Evolutionary conservation across 2,888 invertebrate species (phyloP).

Genomic region (Dicyrtoma fusca): DNA sequence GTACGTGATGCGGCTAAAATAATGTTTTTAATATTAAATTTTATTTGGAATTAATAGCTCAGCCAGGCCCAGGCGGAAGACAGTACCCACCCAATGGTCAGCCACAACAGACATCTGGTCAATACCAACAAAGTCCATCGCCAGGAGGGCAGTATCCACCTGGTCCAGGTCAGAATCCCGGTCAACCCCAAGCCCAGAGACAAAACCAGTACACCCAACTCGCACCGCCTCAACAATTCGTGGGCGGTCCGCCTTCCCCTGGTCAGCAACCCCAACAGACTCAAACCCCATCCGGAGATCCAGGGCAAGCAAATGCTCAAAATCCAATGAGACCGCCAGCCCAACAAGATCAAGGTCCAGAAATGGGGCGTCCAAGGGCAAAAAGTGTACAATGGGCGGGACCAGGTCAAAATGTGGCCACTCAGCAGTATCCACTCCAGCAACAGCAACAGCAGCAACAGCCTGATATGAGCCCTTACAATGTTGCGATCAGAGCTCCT

Average conservation of each 20-base stretch:
- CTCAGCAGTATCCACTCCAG: neutral
- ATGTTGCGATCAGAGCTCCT: neutral
- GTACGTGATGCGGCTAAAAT: no score
- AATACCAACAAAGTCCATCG: neutral
- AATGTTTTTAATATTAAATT: no score
- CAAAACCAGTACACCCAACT: neutral
- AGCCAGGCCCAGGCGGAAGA: no score
- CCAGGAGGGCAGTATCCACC: neutral
- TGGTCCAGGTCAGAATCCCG: conserved; percentile 5
- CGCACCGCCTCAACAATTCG: neutral
- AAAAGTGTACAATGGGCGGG: no score
- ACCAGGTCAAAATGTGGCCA: no score
- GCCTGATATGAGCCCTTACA: neutral
- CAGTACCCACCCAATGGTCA: neutral
- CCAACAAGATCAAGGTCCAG: neutral
- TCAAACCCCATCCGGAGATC: neutral
- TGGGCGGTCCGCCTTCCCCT: neutral
- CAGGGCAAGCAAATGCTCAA: neutral
- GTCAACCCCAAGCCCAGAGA: neutral
- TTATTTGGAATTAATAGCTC: no score
- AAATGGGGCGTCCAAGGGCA: neutral
- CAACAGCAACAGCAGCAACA: neutral
- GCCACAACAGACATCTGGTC: neutral
- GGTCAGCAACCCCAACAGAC: no score
- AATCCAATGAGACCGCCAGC: neutral